Evolutionary conservation across 2,888 invertebrate species (phyloP), one percentile per base, ranked within the genome.

Genomic region (Copidosoma aretas): DNA sequence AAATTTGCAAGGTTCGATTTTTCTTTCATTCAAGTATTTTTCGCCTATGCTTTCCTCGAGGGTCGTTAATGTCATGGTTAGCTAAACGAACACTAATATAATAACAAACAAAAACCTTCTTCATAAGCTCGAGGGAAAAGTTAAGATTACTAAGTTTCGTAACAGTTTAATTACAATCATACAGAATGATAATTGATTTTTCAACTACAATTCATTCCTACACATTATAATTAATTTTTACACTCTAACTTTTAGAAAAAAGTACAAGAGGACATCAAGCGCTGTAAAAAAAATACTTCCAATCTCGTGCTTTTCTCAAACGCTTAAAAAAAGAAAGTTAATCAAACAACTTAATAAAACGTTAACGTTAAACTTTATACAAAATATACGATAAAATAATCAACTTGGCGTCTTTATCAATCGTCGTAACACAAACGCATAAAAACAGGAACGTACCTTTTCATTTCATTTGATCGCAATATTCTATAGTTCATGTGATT

Each of bases 331-430:
- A 32, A 32, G 8, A 8, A 32, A 32, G 43, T 73, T 67, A 68
- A 73, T 69, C 71, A 73, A 74, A 75, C 73, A 74, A 76, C 75
- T 75, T 74, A 75, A 75, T 32, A 77, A 76, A 71, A 71, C 63
- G 39, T 67, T 66, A 68, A 68, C 70, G 58, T 68, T 72, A 71
- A 66, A 63, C 57, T 72, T 71, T 73, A 67, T 74, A 72, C 72
- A 72, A 51, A 63, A 68, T 74, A 74, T 72, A 77, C 72, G 73
- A 73, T 70, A 64, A 77, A 78, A 77, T 73, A 72, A 72, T 72
- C 58, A 74, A 75, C 73, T 73, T 68, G 58, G 72, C 71, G 69
- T 73, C 73, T 62, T 74, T 74, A 73, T 58, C 60, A 63, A 63
- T 70, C 69, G 70, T 62, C 46, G 64, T 71, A 70, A 69, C 64